Percentiles rank a stretch among this genome's conserved stretches.
phyloP scores from a whole-genome alignment of 2,888 invertebrate species.

The Heliconius cydno region DNA sequence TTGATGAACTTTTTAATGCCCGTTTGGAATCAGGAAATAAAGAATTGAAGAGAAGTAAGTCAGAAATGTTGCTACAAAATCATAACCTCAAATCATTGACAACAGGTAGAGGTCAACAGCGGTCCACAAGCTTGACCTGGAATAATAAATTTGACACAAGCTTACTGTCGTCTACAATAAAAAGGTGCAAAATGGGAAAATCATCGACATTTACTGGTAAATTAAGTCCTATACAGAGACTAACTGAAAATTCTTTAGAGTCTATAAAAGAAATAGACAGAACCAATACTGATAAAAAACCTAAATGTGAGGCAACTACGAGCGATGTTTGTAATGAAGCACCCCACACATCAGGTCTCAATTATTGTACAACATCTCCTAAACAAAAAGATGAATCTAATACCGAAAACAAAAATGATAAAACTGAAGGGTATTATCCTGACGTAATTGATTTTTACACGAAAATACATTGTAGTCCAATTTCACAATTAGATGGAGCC shows the following conservation, averaged over 20 bases:
- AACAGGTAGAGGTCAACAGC: slow-evolving; percentile 84
- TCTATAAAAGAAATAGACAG: slow-evolving; percentile 68
- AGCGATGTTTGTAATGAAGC: slow-evolving; percentile 66
- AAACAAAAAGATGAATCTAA: slow-evolving; percentile 71
- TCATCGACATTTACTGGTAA: slow-evolving; percentile 75
- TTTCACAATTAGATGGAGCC: slow-evolving; percentile 88
- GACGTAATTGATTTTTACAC: slow-evolving; percentile 82
- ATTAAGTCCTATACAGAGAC: slow-evolving; percentile 72
- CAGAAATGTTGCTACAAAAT: slow-evolving; percentile 84
- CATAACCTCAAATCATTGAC: slow-evolving; percentile 78
- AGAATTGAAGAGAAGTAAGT: slow-evolving; percentile 86
- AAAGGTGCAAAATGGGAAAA: slow-evolving; percentile 86
- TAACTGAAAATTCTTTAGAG: slow-evolving; percentile 66
- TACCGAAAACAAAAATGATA: slow-evolving; percentile 65
- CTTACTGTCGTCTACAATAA: slow-evolving; percentile 84
- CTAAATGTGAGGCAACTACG: slow-evolving; percentile 63
- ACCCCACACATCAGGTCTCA: slow-evolving; percentile 77
- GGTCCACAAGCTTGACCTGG: slow-evolving; percentile 87
- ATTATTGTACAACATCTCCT: slow-evolving; percentile 69
- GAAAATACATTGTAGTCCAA: slow-evolving; percentile 82
- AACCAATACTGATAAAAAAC: slow-evolving; percentile 63
- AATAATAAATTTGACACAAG: slow-evolving; percentile 87
- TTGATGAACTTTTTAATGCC: slow-evolving; percentile 83
- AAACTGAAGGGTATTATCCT: slow-evolving; percentile 74
- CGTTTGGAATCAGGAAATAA: slow-evolving; percentile 78